Evolutionary conservation across 2,888 invertebrate species (phyloP), one percentile per base, ranked within the genome.

Genomic region (Hirtodrosophila confusa): DNA sequence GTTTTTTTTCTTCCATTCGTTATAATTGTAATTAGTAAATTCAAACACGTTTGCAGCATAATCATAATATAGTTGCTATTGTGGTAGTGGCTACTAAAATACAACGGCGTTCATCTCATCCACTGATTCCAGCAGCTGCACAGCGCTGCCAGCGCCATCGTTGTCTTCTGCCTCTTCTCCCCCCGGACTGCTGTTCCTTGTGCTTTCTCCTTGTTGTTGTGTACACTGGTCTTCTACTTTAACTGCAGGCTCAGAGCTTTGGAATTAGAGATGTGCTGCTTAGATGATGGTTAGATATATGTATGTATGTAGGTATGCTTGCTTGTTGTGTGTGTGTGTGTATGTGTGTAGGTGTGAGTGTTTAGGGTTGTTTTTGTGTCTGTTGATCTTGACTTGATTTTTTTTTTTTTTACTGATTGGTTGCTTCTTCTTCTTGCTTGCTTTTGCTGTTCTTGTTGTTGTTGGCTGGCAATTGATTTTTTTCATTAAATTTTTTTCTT

Each of bases 11-110:
- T 63, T 78, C 75, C 60, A 80, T 69, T 80, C 60, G 76, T 86
- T 86, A 79, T 82, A 86, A 80, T 84, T 75, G 80, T 86, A 83
- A 80, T 86, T 87, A 87, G 82, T 85, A 85, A 85, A 85, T 85
- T 85, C 82, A 85, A 85, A 85, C 85, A 85, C 86, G 78, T 80
- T 76, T 72, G 84, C 84, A 82, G 82, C 86, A 83, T 80, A 65
- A 82, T 85, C 69, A 66, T 82, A 77, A 78, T 75, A 70, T 72
- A 70, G 65, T 68, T 74, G 67, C 48, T 66, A 66, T 71, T 82
- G 75, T 65, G 57, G 74, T 74, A 62, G 72, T 64, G 69, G 75
- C 65, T 65, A 65, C 72, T 75, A 57, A 69, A 65, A 74, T 65
- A 73, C 69, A 69, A 75, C 75, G 75, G 62, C 55, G 61, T 62